Evolutionary conservation across 2,797 vertebrate species (phyloP), one percentile per base, ranked within the genome.

Genomic region (Alcedo atthis): DNA sequence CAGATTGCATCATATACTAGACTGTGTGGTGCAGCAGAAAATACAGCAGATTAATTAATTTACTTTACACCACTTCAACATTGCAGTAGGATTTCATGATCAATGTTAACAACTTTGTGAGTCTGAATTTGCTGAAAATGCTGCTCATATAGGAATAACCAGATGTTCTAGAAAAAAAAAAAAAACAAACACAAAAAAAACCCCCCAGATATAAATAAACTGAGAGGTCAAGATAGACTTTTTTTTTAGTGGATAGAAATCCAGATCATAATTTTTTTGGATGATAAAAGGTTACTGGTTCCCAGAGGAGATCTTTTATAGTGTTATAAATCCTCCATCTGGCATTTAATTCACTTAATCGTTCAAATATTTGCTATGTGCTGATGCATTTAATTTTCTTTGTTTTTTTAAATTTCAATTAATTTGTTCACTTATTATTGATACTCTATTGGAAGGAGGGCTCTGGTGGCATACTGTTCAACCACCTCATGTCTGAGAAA

Each of bases 361-460:
- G 61, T 94, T 90, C 88, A 89, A 87, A 93, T 87, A 74, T 80
- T 93, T 93, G 28, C 13, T 86, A 17, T 90, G n/a, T 85, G 49
- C 25, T 88, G 48, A 81, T 57, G 48, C 25, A 70, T 6, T 63
- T 53, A 57, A 59, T 76, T 92, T 90, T 81, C n/a, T 86, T 79
- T 81, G 4, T 7, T 81, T 91, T 85, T 66, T 67, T 42, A 84
- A 84, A 81, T 81, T 70, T 45, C 43, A 63, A 26, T 76, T 90
- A 18, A 86, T 80, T 88, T 85, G n/a, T 77, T 48, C 84, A 70
- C 3, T 75, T 88, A 45, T 69, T 83, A 90, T 81, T 48, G 9
- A 45, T n/a, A 16, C 12, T 13, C 13, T 13, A 26, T 53, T n/a
- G 35, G 28, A 73, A 92, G 25, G 16, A 81, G 10, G 28, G 3